Conservation (phyloP, 2,797 vertebrate species). For the Oryzias sinensis region DNA sequence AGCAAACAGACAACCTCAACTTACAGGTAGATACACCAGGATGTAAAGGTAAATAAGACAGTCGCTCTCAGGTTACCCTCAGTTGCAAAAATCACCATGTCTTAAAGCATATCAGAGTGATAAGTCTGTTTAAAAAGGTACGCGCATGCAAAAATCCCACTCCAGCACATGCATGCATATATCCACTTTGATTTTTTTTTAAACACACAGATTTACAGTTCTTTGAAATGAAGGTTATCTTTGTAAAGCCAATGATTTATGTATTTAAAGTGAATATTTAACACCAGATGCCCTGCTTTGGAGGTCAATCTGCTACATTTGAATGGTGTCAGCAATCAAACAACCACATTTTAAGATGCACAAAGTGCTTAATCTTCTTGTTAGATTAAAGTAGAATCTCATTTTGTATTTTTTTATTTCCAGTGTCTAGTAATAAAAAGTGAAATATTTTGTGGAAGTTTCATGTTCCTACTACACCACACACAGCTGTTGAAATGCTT, state of each 20-base stretch:
- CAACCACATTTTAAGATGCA: neutral
- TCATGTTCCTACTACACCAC: no score
- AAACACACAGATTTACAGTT: no score
- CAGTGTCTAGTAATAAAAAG: no score
- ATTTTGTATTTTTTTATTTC: no score
- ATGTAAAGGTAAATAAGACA: constrained; percentile 10
- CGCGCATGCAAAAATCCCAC: neutral
- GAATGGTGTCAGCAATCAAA: neutral
- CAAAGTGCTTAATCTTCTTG: no score
- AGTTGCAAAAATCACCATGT: neutral
- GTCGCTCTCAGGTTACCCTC: neutral
- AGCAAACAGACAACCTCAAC: constrained; percentile 35
- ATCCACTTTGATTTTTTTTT: no score
- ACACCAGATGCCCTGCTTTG: constrained; percentile 2
- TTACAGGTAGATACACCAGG: constrained; percentile 18
- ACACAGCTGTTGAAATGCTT: no score
- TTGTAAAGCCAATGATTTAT: constrained; percentile 1
- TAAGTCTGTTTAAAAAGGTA: constrained; percentile 20
- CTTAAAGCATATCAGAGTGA: constrained; percentile 12
- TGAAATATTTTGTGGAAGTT: no score
- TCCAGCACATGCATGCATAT: no score
- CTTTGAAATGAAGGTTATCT: neutral
- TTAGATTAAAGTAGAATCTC: no score
- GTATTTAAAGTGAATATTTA: neutral
- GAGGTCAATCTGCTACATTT: constrained; percentile 1